Percentiles rank a stretch among this genome's conserved stretches.
phyloP scores from a whole-genome alignment of 1,140 invertebrate genomes.

The Bicyclus anynana region DNA sequence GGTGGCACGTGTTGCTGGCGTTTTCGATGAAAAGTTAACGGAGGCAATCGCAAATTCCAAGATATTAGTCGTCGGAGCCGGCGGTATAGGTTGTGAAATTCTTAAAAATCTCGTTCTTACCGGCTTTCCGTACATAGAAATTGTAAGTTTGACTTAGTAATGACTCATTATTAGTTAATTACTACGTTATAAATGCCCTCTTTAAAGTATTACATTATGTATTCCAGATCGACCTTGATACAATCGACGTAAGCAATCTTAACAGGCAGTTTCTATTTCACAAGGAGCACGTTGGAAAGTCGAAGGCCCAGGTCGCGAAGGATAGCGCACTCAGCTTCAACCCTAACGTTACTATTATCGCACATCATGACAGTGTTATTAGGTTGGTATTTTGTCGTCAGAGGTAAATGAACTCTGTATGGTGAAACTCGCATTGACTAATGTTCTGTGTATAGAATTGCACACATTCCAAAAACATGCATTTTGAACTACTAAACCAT shows the following conservation, averaged over 20 bases:
- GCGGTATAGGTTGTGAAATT: slow-evolving; percentile 99
- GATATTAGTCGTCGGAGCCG: slow-evolving; percentile 95
- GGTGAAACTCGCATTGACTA: not conserved
- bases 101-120: slow-evolving; percentile 97
- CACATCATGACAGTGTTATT: slow-evolving; percentile 96
- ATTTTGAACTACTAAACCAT: too few relatives aligned
- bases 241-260: slow-evolving; percentile 99
- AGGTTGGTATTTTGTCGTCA: slow-evolving; percentile 77
- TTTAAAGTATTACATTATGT: not conserved
- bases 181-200: not conserved
- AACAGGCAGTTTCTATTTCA: slow-evolving; percentile 99
- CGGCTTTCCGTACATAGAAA: slow-evolving; percentile 95
- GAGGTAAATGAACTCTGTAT: slow-evolving; percentile 15
- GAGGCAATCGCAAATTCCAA: slow-evolving; percentile 78
- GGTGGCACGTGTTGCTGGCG: slow-evolving; percentile 81
- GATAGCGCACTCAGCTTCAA: slow-evolving; percentile 94
- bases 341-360: slow-evolving; percentile 90
- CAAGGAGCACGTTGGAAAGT: slow-evolving; percentile 98
- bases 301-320: slow-evolving; percentile 93
- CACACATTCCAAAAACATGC: too few relatives aligned
- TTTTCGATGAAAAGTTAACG: slow-evolving; percentile 80
- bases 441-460: not conserved
- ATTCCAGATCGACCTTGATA: slow-evolving; percentile 98
- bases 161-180: not conserved
- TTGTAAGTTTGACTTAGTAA: not conserved